These are phyloP conservation scores for Conopomorpha cramerella DNA, from an alignment of 1,140 invertebrate genomes.

Conservation along the genomic window DNA sequence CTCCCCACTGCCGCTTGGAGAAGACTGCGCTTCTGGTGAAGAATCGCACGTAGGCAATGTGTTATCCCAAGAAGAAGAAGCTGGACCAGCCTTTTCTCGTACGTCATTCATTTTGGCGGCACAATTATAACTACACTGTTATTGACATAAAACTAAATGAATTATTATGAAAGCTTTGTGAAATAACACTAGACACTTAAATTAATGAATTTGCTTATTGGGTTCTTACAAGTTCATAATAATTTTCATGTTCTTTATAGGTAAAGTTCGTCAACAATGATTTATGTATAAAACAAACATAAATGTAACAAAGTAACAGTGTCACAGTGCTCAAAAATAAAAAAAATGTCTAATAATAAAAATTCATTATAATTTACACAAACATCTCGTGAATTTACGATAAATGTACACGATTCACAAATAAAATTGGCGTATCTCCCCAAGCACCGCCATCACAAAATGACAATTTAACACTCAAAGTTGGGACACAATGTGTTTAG, in stretches of 20 bases:
- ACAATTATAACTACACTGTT: no score
- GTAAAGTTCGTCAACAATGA: no score
- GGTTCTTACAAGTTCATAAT: no score
- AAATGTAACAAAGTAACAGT: background rate
- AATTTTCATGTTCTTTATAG: no score
- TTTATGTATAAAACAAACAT: background rate
- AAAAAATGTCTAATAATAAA: background rate
- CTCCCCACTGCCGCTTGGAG: slow-evolving; percentile 36
- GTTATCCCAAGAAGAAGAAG: slow-evolving; percentile 49
- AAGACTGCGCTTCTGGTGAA: slow-evolving; percentile 43
- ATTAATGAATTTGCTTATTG: no score
- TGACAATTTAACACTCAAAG: slow-evolving; percentile 1
- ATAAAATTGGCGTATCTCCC: background rate
- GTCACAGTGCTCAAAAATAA: background rate
- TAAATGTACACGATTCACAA: no score
- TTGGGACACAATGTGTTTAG: background rate
- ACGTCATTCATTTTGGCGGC: slow-evolving; percentile 50
- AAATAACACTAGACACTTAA: no score
- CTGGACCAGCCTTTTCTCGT: slow-evolving; percentile 54
- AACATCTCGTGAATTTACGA: no score
- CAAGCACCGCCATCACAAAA: slow-evolving; percentile 3
- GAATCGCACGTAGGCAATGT: slow-evolving; percentile 32
- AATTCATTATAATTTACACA: background rate
- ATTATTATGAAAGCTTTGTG: no score
- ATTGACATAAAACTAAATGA: no score